Evolutionary conservation across 1,140 invertebrate genomes (phyloP).

Genomic region (Macrobrachium rosenbergii): DNA sequence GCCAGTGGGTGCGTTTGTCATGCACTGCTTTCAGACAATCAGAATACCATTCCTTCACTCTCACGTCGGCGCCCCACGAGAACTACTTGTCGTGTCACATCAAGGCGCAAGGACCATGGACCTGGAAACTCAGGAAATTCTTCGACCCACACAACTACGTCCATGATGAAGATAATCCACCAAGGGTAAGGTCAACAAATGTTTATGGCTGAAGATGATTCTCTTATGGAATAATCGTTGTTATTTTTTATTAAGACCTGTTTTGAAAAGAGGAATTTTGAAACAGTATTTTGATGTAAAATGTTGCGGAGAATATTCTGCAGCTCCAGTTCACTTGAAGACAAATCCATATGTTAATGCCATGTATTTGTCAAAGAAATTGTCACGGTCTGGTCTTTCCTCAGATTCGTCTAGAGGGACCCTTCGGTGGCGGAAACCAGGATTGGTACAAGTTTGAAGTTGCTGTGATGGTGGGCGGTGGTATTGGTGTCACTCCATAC

Average conservation of each 20-base stretch:
- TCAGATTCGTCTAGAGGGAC: conserved; percentile 90
- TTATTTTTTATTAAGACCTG: no score
- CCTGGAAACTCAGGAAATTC: conserved; percentile 97
- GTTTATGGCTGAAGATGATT: background rate
- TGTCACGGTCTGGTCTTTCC: background rate
- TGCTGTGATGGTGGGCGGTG: conserved; percentile 98
- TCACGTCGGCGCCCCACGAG: conserved; percentile 98
- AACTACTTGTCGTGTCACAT: conserved; percentile 98
- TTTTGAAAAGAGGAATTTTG: no score
- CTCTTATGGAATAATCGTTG: no score
- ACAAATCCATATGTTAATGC: no score
- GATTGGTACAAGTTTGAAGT: conserved; percentile 99
- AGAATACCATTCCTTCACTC: conserved; percentile 98
- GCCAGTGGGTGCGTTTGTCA: conserved; percentile 88
- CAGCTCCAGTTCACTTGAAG: background rate
- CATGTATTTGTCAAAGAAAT: background rate
- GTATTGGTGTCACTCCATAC: conserved; percentile 99
- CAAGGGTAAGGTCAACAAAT: conserved; percentile 51
- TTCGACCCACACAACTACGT: conserved; percentile 96
- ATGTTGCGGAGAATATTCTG: background rate
- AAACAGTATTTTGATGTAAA: no score
- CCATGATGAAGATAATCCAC: conserved; percentile 84
- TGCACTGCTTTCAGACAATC: conserved; percentile 92
- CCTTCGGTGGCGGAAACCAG: conserved; percentile 98
- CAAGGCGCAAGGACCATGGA: conserved; percentile 99